A percentile compares a stretch with the other conserved stretches of the same genome.
Evolutionary conservation across 2,797 vertebrate species (phyloP).

Genomic region (Zenarchopterus dispar): DNA sequence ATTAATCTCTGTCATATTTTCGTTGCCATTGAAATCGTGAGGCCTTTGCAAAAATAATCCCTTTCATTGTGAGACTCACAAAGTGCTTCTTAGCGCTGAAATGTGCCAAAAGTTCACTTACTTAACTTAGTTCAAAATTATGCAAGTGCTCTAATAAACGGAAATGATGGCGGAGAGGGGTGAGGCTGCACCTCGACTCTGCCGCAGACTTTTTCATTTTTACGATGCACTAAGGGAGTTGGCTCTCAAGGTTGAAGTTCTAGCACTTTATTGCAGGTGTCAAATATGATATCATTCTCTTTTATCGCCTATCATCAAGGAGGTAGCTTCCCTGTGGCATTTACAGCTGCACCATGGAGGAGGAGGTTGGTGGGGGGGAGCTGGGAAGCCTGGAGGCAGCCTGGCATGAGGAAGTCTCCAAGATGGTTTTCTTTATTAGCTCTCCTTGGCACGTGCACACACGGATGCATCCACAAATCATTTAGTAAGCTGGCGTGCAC

Average conservation of each 20-base stretch:
- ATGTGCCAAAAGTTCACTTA: slow-evolving; percentile 24
- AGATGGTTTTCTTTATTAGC: slow-evolving; percentile 60
- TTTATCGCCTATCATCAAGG: slow-evolving; percentile 75
- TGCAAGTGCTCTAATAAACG: slow-evolving; percentile 33
- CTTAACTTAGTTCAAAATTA: slow-evolving; percentile 28
- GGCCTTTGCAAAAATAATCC: too few species aligned
- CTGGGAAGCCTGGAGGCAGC: slow-evolving; percentile 37
- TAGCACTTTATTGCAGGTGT: slow-evolving; percentile 74
- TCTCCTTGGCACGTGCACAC: slow-evolving; percentile 4
- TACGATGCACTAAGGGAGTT: slow-evolving; percentile 71
- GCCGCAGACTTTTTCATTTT: slow-evolving; percentile 69
- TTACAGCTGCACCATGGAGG: slow-evolving; percentile 47
- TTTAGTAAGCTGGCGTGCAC: neutral
- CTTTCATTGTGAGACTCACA: neutral
- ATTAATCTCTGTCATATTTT: too few species aligned
- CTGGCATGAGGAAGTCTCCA: slow-evolving; percentile 43
- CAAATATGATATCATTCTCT: slow-evolving; percentile 80
- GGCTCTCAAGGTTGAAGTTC: slow-evolving; percentile 81
- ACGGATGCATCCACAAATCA: neutral
- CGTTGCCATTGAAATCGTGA: too few species aligned
- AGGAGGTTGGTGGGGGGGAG: too few species aligned
- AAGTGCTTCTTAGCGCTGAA: neutral
- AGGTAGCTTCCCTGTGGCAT: slow-evolving; percentile 69
- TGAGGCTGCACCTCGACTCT: slow-evolving; percentile 42
- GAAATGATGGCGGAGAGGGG: slow-evolving; percentile 38